These are phyloP conservation scores for Drosophila falleni DNA, from an alignment of 2,888 invertebrate species.

Conservation along the genomic window DNA sequence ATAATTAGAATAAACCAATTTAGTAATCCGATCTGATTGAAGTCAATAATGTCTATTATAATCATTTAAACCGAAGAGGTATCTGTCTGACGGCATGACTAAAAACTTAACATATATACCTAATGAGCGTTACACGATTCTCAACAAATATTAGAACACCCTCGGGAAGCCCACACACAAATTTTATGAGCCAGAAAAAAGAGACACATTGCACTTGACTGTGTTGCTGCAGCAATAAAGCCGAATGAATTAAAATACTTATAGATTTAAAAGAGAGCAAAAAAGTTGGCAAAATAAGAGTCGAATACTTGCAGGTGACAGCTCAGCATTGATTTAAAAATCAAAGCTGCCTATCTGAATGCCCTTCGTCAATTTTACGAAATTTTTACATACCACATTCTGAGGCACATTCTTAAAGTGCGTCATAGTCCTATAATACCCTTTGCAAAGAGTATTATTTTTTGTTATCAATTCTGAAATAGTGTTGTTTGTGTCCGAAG, in stretches of 20 bases:
- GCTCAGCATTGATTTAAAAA: conserved; percentile 32
- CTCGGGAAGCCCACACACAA: conserved; percentile 5
- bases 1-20: no score
- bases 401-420: conserved; percentile 48
- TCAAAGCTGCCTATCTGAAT: conserved; percentile 19
- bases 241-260: conserved; percentile 23
- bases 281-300: conserved; percentile 20
- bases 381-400: conserved; percentile 36
- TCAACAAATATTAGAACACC: conserved; percentile 4
- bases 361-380: conserved; percentile 11
- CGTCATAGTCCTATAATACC: conserved; percentile 9
- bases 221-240: conserved; percentile 40
- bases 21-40: background rate
- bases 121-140: conserved; percentile 10
- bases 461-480: background rate
- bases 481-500: no score
- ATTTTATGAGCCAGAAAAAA: conserved; percentile 1
- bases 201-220: conserved; percentile 52
- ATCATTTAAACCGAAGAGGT: background rate
- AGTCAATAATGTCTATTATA: background rate
- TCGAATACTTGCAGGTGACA: conserved; percentile 21
- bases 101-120: background rate
- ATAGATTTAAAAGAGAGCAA: conserved; percentile 17
- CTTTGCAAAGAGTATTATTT: background rate
- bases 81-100: background rate